Conservation (phyloP, 2,797 vertebrate genomes). For the Mus caroli region DNA sequence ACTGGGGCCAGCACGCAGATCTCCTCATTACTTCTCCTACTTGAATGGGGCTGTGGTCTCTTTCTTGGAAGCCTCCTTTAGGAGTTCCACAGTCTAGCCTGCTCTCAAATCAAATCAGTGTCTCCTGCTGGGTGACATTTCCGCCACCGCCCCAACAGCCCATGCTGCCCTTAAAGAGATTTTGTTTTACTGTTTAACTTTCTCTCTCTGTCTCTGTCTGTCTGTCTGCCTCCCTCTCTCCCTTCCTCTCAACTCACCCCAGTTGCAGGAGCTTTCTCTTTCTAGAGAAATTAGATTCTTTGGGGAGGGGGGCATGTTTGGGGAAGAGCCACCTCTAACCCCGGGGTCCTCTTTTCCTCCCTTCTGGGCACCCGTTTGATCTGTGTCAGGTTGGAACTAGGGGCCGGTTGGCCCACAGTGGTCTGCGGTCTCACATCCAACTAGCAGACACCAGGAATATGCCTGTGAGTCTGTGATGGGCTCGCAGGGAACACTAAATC, state of each 20-base stretch:
- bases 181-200: conserved; percentile 56
- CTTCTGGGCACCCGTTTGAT: background rate
- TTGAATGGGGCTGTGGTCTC: conserved; percentile 66
- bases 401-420: background rate
- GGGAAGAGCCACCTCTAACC: background rate
- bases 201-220: background rate
- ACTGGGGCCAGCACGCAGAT: background rate
- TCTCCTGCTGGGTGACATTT: conserved; percentile 54
- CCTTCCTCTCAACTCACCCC: fast-evolving
- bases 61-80: conserved; percentile 81
- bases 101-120: conserved; percentile 72
- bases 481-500: too few relatives aligned
- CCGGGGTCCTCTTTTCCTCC: background rate
- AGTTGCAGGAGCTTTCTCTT: conserved; percentile 30
- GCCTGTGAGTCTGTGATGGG: too few relatives aligned
- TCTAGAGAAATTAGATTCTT: too few relatives aligned
- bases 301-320: background rate
- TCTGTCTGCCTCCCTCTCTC: background rate
- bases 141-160: conserved; percentile 56
- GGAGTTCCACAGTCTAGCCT: conserved; percentile 53
- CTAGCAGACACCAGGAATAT: background rate
- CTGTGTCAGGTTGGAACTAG: background rate
- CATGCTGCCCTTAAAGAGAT: conserved; percentile 57
- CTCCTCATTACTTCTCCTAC: conserved; percentile 76
- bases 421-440: background rate